phyloP scores from a whole-genome alignment of 2,113 vertebrate genomes.

The Tachysurus vachellii region DNA sequence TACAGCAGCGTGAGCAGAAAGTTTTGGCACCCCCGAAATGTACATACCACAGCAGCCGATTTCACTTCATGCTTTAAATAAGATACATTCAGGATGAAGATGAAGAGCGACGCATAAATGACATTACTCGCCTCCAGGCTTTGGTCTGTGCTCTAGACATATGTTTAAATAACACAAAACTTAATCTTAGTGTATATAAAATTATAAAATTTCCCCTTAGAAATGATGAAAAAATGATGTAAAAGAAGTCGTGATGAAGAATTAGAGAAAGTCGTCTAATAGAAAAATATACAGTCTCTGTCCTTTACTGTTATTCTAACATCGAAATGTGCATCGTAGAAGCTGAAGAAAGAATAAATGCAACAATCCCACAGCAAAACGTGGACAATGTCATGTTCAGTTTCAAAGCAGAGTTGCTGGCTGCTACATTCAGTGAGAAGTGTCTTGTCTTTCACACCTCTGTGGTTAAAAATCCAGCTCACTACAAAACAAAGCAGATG shows the following conservation, averaged over 20 bases:
- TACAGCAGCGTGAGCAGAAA: constrained; percentile 9
- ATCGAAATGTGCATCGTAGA: not conserved
- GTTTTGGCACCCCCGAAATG: constrained; percentile 1
- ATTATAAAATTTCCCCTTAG: constrained; percentile 8
- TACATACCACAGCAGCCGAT: not conserved
- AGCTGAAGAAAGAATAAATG: not conserved
- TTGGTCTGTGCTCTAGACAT: constrained; percentile 34
- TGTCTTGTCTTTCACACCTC: not conserved
- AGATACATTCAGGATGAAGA: not conserved
- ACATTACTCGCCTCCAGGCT: constrained; percentile 4
- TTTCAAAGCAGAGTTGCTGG: not conserved
- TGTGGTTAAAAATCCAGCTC: not conserved
- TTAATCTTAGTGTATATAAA: not conserved
- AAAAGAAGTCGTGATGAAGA: not conserved
- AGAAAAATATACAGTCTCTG: constrained; percentile 45
- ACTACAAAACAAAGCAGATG: constrained; percentile 9
- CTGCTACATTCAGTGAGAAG: constrained; percentile 14
- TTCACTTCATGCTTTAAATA: not conserved
- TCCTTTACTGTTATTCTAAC: not conserved
- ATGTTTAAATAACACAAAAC: not conserved
- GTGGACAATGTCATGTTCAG: not conserved
- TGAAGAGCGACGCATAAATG: not conserved
- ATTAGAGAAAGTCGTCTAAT: not conserved
- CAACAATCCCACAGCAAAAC: no score
- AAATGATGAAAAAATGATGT: not conserved